These are phyloP conservation scores for Metallyticus violacea DNA, from an alignment of 2,888 invertebrate species.

Conservation along the genomic window DNA sequence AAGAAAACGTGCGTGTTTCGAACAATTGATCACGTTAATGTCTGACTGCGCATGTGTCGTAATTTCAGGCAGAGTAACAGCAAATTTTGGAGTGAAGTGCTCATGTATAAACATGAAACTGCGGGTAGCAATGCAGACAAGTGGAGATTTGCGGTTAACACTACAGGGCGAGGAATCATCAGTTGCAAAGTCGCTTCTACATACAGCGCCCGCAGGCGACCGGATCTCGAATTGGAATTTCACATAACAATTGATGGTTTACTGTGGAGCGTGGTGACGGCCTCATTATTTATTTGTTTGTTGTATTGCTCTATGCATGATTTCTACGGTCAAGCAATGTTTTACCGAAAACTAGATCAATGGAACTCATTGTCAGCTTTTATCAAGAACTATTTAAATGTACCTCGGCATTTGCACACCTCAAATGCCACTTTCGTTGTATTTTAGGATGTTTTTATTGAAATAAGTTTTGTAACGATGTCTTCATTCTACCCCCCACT, in stretches of 20 bases:
- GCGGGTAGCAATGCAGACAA: background rate
- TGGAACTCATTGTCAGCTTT: no score
- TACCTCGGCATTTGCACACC: no score
- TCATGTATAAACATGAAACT: background rate
- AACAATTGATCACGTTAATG: background rate
- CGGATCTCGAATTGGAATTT: background rate
- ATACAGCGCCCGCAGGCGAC: background rate
- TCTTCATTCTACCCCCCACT: no score
- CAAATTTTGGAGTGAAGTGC: background rate
- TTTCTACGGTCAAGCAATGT: background rate
- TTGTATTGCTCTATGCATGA: background rate
- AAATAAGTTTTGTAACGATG: no score
- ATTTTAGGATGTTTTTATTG: no score
- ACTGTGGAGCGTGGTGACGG: background rate
- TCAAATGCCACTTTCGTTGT: no score
- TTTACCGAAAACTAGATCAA: no score
- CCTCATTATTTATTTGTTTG: background rate
- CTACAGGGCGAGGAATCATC: no score
- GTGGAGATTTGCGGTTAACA: background rate
- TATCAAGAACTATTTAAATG: no score
- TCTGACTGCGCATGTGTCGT: background rate
- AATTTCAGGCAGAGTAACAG: background rate
- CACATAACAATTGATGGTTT: background rate
- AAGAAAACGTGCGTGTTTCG: background rate
- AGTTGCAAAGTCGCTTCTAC: background rate